These are phyloP conservation scores for Acrossocheilus fasciatus DNA, from an alignment of 2,797 vertebrate species.

Conservation along the genomic window DNA sequence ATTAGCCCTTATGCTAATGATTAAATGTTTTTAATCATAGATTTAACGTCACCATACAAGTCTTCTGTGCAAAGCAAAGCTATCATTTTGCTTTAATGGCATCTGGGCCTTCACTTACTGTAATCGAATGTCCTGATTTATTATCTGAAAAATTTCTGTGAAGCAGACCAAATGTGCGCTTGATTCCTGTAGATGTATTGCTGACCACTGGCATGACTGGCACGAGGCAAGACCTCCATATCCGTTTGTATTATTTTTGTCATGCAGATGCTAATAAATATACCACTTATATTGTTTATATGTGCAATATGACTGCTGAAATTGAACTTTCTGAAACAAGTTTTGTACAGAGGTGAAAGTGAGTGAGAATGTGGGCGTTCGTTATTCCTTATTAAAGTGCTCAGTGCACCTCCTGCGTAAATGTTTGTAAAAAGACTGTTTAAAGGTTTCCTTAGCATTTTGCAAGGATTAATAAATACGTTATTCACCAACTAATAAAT, in stretches of 20 bases:
- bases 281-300: slow-evolving; percentile 3
- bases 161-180: slow-evolving; percentile 13
- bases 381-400: slow-evolving; percentile 35
- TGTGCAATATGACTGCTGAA: background rate
- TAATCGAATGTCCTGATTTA: background rate
- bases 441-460: background rate
- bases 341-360: background rate
- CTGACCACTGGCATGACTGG: background rate
- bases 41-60: slow-evolving; percentile 2
- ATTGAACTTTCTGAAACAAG: background rate
- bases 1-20: slow-evolving; percentile 44
- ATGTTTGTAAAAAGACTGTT: slow-evolving; percentile 4
- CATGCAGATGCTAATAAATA: slow-evolving; percentile 27
- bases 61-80: slow-evolving; percentile 22
- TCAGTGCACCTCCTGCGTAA: background rate
- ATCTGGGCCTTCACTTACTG: background rate
- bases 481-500: slow-evolving; percentile 8
- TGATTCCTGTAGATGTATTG: slow-evolving; percentile 6
- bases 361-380: background rate
- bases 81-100: slow-evolving; percentile 8
- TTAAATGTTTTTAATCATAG: background rate
- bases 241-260: background rate
- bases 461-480: slow-evolving; percentile 5
- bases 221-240: background rate
- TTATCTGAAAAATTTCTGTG: background rate